Evolutionary conservation across 1,140 invertebrate genomes (phyloP).

Genomic region (fruit fly (Drosophila melanogaster)): Release_6_plus_ISO1_MT NT_037436.4:18031501-18032000

Average conservation of each 20-base stretch:
- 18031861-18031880: conserved; percentile 16
- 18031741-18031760: not conserved
- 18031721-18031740: not conserved
- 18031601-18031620: conserved; percentile 80
- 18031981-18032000: conserved; percentile 59
- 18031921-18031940: conserved; percentile 25
- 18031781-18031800: conserved; percentile 3
- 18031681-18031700: not conserved
- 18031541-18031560: conserved; percentile 8
- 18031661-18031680: not conserved
- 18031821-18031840: conserved; percentile 13
- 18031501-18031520: conserved; percentile 39
- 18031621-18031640: conserved; percentile 48
- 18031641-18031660: not conserved
- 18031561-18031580: conserved; percentile 34
- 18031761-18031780: not conserved
- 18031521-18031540: conserved; percentile 14
- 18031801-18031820: conserved; percentile 29
- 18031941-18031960: not conserved
- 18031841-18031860: conserved; percentile 57
- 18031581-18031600: conserved; percentile 5
- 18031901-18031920: conserved; percentile 65
- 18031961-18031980: not conserved
- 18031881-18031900: conserved; percentile 46
- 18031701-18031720: not conserved